Percentiles rank a stretch among this genome's conserved stretches.
Conservation (phyloP, 1,140 invertebrate genomes). For the Parasteatoda tepidariorum region DNA sequence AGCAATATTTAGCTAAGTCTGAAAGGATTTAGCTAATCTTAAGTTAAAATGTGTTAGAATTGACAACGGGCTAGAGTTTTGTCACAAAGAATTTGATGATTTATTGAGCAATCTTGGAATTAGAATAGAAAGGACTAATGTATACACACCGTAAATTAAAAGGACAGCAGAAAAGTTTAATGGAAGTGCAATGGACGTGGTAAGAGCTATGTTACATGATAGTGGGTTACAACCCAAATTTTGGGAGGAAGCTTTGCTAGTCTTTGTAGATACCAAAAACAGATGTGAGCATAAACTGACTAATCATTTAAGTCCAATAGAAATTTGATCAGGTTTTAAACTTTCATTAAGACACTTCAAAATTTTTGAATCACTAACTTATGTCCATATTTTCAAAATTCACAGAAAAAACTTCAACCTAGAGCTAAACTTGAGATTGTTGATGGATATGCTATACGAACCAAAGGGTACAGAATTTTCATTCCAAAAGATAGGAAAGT, state of each 20-base stretch:
- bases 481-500: background rate
- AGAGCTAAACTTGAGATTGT: background rate
- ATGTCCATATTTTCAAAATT: background rate
- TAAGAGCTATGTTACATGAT: no score
- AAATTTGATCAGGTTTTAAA: background rate
- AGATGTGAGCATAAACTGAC: no score
- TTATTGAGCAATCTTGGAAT: background rate
- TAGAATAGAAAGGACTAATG: no score
- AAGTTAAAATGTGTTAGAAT: background rate
- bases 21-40: background rate
- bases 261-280: background rate
- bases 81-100: background rate
- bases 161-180: no score
- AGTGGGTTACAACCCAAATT: no score
- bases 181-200: no score
- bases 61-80: background rate
- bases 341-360: background rate
- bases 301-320: background rate
- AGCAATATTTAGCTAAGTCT: no score
- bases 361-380: background rate
- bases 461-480: no score
- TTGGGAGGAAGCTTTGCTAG: no score
- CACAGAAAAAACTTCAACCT: constrained; percentile 4
- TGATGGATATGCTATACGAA: background rate
- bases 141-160: background rate